Percentiles rank a stretch among this genome's conserved stretches.
Evolutionary conservation across 2,888 invertebrate genomes (phyloP).

Genomic region (Philopedon plagiatum): DNA sequence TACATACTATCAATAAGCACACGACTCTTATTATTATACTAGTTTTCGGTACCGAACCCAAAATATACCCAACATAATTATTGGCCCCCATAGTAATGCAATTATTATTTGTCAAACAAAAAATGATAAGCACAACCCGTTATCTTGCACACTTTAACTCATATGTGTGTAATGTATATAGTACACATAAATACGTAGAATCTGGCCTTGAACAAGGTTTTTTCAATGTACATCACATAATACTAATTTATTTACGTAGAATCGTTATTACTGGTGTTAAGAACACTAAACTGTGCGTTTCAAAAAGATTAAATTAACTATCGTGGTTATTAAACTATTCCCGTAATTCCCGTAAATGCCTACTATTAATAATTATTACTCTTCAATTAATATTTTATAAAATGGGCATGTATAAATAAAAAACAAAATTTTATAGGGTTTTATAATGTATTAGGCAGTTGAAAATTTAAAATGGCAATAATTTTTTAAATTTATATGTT

Average conservation of each 20-base stretch:
- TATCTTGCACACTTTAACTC: conserved; percentile 16
- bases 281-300: conserved; percentile 36
- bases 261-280: conserved; percentile 41
- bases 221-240: conserved; percentile 36
- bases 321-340: conserved; percentile 5
- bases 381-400: conserved; percentile 2
- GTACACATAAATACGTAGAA: conserved; percentile 31
- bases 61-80: not conserved
- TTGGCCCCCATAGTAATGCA: not conserved
- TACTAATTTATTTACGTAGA: conserved; percentile 40
- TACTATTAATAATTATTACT: conserved; percentile 17
- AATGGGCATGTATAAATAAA: no score
- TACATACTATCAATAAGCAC: no score
- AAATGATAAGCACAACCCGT: not conserved
- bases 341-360: conserved; percentile 13
- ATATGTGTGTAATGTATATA: conserved; percentile 18
- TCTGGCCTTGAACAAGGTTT: conserved; percentile 28
- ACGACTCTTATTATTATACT: no score
- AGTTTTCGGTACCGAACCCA: no score
- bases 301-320: conserved; percentile 28
- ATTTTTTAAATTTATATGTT: no score
- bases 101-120: not conserved
- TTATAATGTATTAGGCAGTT: no score
- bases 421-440: no score
- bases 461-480: no score